phyloP scores from a whole-genome alignment of 2,888 invertebrate species.

The Caenorhabditis imperialis region DNA sequence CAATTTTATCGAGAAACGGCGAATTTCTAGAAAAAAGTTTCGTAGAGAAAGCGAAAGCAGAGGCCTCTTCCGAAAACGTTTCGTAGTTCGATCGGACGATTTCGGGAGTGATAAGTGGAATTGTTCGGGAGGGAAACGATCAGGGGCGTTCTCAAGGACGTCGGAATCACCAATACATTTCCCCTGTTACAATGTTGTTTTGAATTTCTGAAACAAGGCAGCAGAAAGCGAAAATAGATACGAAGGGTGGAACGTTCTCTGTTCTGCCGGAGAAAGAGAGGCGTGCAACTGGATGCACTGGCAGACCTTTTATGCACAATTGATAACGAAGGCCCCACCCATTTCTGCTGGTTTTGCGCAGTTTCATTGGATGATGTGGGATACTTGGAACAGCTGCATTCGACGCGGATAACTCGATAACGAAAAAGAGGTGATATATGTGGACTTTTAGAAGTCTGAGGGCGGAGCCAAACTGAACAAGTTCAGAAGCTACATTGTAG shows the following conservation, averaged over 20 bases:
- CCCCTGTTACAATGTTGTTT: slow-evolving; percentile 16
- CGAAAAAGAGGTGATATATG: neutral
- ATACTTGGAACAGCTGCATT: neutral
- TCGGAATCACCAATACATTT: no score
- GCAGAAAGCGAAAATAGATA: neutral
- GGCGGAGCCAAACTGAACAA: no score
- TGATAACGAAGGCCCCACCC: no score
- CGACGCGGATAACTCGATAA: slow-evolving; percentile 2
- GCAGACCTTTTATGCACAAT: no score
- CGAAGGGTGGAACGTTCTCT: neutral
- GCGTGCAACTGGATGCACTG: no score
- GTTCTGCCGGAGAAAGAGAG: no score
- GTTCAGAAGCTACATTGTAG: no score
- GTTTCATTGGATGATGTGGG: neutral
- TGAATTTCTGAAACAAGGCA: neutral
- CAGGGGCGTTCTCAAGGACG: slow-evolving; percentile 2
- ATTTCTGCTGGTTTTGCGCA: neutral
- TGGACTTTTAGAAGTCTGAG: slow-evolving; percentile 2
- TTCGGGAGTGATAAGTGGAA: no score
- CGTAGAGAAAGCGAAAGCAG: no score
- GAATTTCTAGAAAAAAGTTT: no score
- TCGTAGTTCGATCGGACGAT: no score
- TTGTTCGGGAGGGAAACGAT: neutral
- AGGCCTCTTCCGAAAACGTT: no score
- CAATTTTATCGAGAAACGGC: neutral